These are phyloP conservation scores for Falco columbarius DNA, from an alignment of 2,797 vertebrate species.

Conservation along the genomic window DNA sequence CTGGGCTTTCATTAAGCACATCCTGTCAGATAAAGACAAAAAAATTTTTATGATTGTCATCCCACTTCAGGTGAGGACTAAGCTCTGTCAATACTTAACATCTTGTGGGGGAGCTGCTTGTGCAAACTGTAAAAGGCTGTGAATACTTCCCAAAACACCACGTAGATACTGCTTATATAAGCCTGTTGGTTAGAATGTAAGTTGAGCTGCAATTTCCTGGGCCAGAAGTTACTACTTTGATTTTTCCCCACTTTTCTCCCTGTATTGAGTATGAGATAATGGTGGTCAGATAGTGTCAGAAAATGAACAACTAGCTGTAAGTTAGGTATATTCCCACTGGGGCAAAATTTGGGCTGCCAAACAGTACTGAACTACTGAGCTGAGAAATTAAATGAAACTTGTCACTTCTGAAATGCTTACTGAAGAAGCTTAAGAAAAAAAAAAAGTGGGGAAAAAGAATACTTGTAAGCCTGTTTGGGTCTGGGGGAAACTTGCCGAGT, in stretches of 20 bases:
- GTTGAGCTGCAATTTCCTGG: neutral
- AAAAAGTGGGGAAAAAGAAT: neutral
- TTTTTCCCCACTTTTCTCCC: neutral
- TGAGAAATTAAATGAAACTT: neutral
- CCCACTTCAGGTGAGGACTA: conserved; percentile 82
- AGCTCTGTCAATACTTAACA: neutral
- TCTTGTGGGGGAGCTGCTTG: neutral
- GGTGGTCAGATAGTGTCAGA: neutral
- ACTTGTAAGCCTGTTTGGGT: neutral
- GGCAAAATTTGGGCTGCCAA: neutral
- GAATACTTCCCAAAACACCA: neutral
- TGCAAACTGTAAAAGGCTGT: neutral
- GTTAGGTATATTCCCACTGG: neutral
- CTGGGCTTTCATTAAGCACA: conserved; percentile 91
- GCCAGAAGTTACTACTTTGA: neutral
- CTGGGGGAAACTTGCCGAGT: neutral
- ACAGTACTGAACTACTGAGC: neutral
- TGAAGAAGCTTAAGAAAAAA: neutral
- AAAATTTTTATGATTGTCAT: conserved; percentile 93
- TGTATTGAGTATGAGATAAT: neutral
- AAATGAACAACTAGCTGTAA: neutral
- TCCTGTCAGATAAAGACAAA: conserved; percentile 90
- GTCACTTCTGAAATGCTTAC: neutral
- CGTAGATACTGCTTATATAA: neutral
- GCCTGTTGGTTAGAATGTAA: neutral